Evolutionary conservation across 2,888 invertebrate species (phyloP).

Genomic region (Drosophila ochracea): DNA sequence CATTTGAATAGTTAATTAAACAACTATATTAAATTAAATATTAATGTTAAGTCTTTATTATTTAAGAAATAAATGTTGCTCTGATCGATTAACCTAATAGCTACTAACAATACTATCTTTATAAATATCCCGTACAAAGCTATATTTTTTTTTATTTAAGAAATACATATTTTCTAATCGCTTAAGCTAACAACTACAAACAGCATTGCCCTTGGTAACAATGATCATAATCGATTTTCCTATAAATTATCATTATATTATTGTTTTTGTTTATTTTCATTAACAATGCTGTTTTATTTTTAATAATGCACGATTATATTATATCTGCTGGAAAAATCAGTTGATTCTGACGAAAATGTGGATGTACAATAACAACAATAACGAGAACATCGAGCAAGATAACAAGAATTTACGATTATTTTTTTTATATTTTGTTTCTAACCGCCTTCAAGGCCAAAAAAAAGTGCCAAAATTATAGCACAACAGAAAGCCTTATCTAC

Average conservation of each 20-base stretch:
- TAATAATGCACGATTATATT: slow-evolving; percentile 16
- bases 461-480: slow-evolving; percentile 56
- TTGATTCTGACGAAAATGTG: slow-evolving; percentile 1
- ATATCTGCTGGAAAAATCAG: slow-evolving; percentile 35
- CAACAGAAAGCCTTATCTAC: slow-evolving; percentile 56
- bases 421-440: slow-evolving; percentile 19
- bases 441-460: slow-evolving; percentile 58
- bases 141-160: not conserved
- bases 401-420: slow-evolving; percentile 19
- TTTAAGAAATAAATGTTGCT: not conserved
- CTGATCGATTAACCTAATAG: not conserved
- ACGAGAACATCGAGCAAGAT: slow-evolving; percentile 26
- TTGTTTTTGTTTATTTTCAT: slow-evolving; percentile 33
- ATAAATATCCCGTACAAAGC: not conserved
- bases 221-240: slow-evolving; percentile 8
- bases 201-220: slow-evolving; percentile 24
- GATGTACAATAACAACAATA: slow-evolving; percentile 3
- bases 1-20: no score
- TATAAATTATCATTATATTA: slow-evolving; percentile 7
- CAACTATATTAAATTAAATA: no score
- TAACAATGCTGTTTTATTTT: not conserved
- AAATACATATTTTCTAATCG: not conserved
- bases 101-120: not conserved
- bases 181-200: not conserved
- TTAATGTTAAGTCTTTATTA: no score